Percentiles rank a stretch among this genome's conserved stretches.
Conservation (phyloP, 1,140 invertebrate species). For the Drosophila nebulosa region DNA sequence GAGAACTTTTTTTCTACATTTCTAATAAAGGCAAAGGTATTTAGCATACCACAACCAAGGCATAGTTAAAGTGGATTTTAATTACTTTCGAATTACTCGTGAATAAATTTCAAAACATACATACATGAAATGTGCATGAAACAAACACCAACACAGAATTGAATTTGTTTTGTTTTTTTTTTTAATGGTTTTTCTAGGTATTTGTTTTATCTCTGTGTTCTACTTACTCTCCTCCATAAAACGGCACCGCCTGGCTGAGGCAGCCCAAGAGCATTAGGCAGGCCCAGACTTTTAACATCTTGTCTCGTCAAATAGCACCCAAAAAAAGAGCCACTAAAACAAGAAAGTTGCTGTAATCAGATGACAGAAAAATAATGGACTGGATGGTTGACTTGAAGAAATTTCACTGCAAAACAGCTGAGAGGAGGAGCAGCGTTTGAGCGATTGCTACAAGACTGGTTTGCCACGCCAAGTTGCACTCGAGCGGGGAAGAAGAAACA, state of each 20-base stretch:
- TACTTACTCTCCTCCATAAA: slow-evolving; percentile 65
- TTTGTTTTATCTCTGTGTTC: background rate
- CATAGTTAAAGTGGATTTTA: background rate
- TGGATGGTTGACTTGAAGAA: slow-evolving; percentile 39
- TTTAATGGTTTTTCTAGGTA: background rate
- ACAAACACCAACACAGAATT: slow-evolving; percentile 43
- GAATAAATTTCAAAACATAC: background rate
- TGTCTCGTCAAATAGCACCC: slow-evolving; percentile 14
- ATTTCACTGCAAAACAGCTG: slow-evolving; percentile 66
- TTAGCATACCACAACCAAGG: background rate
- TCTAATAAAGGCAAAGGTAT: background rate
- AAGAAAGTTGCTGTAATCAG: slow-evolving; percentile 45
- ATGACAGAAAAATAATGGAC: slow-evolving; percentile 5
- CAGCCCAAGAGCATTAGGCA: slow-evolving; percentile 53
- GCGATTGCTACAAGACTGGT: slow-evolving; percentile 47
- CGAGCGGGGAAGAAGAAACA: slow-evolving; percentile 46
- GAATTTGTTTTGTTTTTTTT: background rate
- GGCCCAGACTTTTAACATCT: slow-evolving; percentile 57
- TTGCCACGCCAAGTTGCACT: slow-evolving; percentile 54
- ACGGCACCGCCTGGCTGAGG: slow-evolving; percentile 48
- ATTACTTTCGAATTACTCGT: background rate
- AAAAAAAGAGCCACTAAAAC: slow-evolving; percentile 25
- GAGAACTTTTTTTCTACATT: background rate
- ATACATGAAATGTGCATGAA: slow-evolving; percentile 62
- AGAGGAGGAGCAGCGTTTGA: background rate